Base-by-base conservation (phyloP, 2,888 invertebrate genomes). In the Rhyacophila evoluta region DNA sequence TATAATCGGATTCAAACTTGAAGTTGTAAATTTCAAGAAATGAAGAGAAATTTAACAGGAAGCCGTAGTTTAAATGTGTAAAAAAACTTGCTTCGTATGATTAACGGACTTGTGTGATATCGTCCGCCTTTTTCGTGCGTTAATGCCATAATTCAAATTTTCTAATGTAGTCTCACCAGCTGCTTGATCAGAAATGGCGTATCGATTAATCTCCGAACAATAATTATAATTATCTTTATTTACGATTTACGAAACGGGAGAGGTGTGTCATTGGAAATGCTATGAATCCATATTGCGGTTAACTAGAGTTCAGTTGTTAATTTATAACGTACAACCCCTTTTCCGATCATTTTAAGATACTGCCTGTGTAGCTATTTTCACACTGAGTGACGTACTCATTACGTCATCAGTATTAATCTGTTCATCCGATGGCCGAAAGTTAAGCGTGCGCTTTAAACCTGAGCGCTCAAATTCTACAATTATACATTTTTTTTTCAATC, bases 281-380 rank as follows among this genome's bases (percentile, higher is more conserved):
- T 55, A 55, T 19, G 55, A 55, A 55, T 55, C 55, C 55, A 55
- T 55, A 55, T 55, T 55, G 55, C 19, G 55, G 55, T 55, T 55
- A 55, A 55, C 55, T 10, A 55, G 55, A 55, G 55, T 55, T 55
- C 55, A 55, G 55, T 55, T 55, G 55, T 55, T 55, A 55, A 55
- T 55, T 55, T 55, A 55, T 55, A 55, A 55, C 55, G 55, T 55
- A 55, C 55, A 55, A 55, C 55, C 55, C 55, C 55, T 25, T 55
- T 55, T 55, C 10, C 19, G 55, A 55, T 55, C 55, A 55, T 55
- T 55, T 55, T 55, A 55, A 55, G 55, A 55, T 55, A 55, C 19
- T 55, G 25, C 2, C 10, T 33, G n/a, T 55, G 19, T 55, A 19
- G 55, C 8, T 55, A 15, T 55, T 8, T 2, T 19, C 25, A 19